Base-by-base conservation (phyloP, 2,888 invertebrate genomes). In the Deilephila porcellus region DNA sequence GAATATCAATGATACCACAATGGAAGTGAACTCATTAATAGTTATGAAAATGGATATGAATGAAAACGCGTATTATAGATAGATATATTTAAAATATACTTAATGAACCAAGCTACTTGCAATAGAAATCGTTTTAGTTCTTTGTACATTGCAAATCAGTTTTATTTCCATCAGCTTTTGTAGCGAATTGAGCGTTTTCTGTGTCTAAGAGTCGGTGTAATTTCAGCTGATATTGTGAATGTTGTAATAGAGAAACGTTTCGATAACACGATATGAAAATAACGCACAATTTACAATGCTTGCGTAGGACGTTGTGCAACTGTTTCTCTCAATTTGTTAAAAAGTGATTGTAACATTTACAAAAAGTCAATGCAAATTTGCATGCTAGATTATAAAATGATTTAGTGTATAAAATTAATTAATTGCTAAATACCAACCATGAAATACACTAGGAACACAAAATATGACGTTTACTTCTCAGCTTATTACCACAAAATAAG, bases 1-100 rank as follows among this genome's bases (percentile, higher is more conserved):
- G 71, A 73, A 73, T 73, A 71, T 71, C 29, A 73, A 73, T 71
- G 60, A 59, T 71, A 14, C 34, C 14, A 60, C 62, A 71, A 63
- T 62, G 32, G 53, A 72, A 59, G 63, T 25, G 56, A 64, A 64
- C 32, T 32, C 20, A 32, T 64, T 56, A 60, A 25, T 71, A 37
- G 71, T 59, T 60, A 64, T 34, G 64, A 64, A 32, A 53, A 64
- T 72, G 32, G 56, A 20, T n/a, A 72, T 72, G 53, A 72, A 72
- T 59, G 32, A 67, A 67, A 25, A 59, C 19, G 32, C n/a, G n/a
- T n/a, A 11, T 14, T 56, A 19, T 25, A 25, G 25, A 19, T 25
- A 25, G 25, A 32, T 52, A 1, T 17, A 56, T 56, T 17, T 56
- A 14, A 8, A 14, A 67, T 17, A 14, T 14, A 67, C 17, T 5